Conservation (phyloP, 1,140 invertebrate genomes). For the Mycetomoellerius zeteki region DNA sequence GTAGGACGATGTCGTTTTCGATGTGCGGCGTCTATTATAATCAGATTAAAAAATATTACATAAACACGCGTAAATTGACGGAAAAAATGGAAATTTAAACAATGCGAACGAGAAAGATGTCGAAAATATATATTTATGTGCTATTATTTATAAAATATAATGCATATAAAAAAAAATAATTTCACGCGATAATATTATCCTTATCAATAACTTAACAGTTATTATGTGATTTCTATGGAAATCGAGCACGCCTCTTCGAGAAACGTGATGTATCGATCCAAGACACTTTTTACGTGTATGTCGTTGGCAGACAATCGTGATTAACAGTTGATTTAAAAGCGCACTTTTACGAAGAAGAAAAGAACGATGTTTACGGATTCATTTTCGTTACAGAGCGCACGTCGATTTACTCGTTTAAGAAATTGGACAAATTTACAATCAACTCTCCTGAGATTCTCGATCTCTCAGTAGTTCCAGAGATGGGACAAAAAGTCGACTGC, state of each 20-base stretch:
- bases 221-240: neutral
- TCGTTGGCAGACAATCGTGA: constrained; percentile 27
- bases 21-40: neutral
- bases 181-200: neutral
- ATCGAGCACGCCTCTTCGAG: neutral
- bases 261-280: neutral
- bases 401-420: constrained; percentile 26
- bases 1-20: neutral
- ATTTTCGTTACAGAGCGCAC: constrained; percentile 24
- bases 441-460: constrained; percentile 30
- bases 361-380: constrained; percentile 9
- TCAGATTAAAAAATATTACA: neutral
- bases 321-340: constrained; percentile 64
- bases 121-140: neutral
- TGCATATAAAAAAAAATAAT: no score
- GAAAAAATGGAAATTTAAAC: neutral
- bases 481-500: constrained; percentile 29
- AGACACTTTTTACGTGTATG: neutral
- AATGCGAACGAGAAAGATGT: neutral
- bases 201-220: neutral
- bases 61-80: neutral
- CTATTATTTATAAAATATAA: neutral
- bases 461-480: neutral
- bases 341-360: neutral
- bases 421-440: constrained; percentile 70